Base-by-base conservation (phyloP, 2,888 invertebrate species). In the Disparrhopalites patrizii region DNA sequence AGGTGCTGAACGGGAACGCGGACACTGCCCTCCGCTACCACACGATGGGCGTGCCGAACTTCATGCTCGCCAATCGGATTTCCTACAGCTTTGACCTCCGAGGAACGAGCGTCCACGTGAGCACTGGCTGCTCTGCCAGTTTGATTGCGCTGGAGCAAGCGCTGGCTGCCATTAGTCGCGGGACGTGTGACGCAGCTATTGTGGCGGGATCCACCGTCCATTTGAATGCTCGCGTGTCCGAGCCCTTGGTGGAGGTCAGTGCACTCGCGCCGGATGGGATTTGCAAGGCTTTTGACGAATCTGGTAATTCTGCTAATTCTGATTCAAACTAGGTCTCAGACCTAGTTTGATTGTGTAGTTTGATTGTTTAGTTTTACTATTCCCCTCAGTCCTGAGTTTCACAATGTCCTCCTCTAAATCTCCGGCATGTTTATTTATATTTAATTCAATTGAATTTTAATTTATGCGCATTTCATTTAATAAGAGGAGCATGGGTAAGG, bases 71-170 rank as follows among this genome's bases (percentile, higher is more conserved):
- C 64, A 84, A 84, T 77, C 79, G 84, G 64, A 77, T 84, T 25
- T 83, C 83, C 13, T 84, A 79, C 77, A 80, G 81, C 68, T 83
- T 84, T 77, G 83, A 84, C 72, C 79, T 83, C 64, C 81, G 80
- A 82, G 85, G 84, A 77, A 80, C 80, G 25, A 82, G 82, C 76
- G 85, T 83, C 76, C 81, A 85, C 1, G 82, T 86, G 61, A 87
- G 87, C 77, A 84, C 85, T 38, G 86, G 86, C 23, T 87, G 87
- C 81, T 83, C 85, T 0, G 85, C 86, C 38, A 85, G 86, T 62
- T 78, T 86, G 60, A 80, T 87, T 68, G 84, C 84, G 23, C 52
- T 65, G 28, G 65, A 65, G 27, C 30, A 57, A 7, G 84, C 82
- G 1, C 75, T 77, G 27, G 58, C 75, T 0, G 77, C 81, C n/a